Percentiles rank a stretch among this genome's conserved stretches.
These are phyloP conservation scores for Syngnathoides biaculeatus DNA, from an alignment of 2,113 vertebrate species.

Conservation along the genomic window DNA sequence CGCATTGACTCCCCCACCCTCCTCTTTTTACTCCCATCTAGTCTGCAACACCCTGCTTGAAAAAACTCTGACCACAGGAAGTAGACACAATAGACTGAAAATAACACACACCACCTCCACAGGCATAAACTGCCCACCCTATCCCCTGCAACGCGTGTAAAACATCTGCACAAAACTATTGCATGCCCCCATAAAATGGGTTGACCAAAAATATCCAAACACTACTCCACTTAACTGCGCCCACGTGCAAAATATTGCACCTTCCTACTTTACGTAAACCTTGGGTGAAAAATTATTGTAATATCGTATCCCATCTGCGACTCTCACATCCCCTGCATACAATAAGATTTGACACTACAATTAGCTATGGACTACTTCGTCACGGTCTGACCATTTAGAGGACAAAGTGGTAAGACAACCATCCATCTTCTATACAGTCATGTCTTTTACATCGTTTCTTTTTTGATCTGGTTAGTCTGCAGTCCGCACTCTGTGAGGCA, in stretches of 20 bases:
- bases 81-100: conserved; percentile 93
- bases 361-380: not conserved
- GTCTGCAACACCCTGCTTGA: conserved; percentile 85
- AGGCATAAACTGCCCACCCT: conserved; percentile 64
- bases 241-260: conserved; percentile 33
- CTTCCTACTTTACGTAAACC: conserved; percentile 14
- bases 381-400: not conserved
- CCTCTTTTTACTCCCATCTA: conserved; percentile 50
- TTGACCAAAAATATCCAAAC: conserved; percentile 52
- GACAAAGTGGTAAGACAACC: not conserved
- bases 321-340: not conserved
- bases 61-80: conserved; percentile 92
- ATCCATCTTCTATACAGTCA: not conserved
- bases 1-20: conserved; percentile 64
- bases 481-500: conserved; percentile 14
- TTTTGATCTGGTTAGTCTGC: conserved; percentile 17
- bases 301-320: not conserved
- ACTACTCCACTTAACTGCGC: conserved; percentile 22
- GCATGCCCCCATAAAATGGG: conserved; percentile 27
- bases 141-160: conserved; percentile 27
- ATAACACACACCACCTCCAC: conserved; percentile 78
- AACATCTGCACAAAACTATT: conserved; percentile 34
- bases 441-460: not conserved
- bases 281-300: conserved; percentile 1
- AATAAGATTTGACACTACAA: too few relatives aligned